Evolutionary conservation across 1,140 invertebrate species (phyloP), one percentile per base, ranked within the genome.

Genomic region (Streblospio benedicti): DNA sequence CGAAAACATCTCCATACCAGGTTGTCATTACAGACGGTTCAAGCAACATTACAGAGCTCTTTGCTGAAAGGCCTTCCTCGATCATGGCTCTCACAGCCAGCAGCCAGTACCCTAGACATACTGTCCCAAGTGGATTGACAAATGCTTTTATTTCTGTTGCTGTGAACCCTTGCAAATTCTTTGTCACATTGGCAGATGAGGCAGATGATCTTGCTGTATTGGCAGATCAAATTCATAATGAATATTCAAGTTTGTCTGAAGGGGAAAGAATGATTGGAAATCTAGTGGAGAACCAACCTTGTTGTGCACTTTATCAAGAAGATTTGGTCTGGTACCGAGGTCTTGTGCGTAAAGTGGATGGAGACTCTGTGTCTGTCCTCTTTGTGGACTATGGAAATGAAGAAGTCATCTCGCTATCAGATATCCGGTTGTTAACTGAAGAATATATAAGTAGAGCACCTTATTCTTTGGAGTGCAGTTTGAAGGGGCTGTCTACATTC

Each of bases 291-390:
- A 85, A 85, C 4, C 77, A 84, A 33, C 83, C 86, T 0, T 91
- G 88, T 71, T 84, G 85, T 67, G 87, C 87, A 0, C 76, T 85
- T 33, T 90, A 84, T 63, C 82, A 82, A 62, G 81, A 79, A 62
- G 88, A 90, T 75, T 73, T 76, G 27, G 79, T 81, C 52, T 90
- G 87, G 86, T 91, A 88, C 64, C 61, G 77, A 67, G 77, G 71
- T 28, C 50, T 76, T 83, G 85, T 90, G 84, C 70, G 81, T 2
- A 80, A 78, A 59, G 59, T 66, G 6, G 35, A 61, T 12, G 61
- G 57, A 3, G 57, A 32, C 27, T 53, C 41, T 78, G 31, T 12
- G 4, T 28, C 6, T 6, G 25, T 53, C 12, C 51, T 28, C n/a
- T 47, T 47, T 70, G 44, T 47, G 9, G 44, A 47, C 44, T 47